phyloP scores from a whole-genome alignment of 2,113 vertebrate species.

The Euleptes europaea region DNA sequence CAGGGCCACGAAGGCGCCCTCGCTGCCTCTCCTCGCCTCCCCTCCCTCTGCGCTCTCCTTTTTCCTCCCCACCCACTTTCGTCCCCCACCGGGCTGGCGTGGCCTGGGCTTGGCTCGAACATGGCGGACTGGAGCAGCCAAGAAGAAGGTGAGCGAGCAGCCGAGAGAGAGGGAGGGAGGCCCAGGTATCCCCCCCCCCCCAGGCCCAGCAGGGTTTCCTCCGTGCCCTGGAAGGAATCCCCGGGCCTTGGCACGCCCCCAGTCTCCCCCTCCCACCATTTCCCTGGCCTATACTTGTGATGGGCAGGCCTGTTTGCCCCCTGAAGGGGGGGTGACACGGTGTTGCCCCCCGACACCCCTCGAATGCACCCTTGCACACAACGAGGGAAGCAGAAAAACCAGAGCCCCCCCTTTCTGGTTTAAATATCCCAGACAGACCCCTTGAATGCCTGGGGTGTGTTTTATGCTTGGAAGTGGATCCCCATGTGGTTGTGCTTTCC shows the following conservation, averaged over 20 bases:
- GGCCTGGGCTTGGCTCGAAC: constrained; percentile 71
- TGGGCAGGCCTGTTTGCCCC: not conserved
- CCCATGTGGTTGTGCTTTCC: too few relatives aligned
- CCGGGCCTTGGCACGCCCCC: not conserved
- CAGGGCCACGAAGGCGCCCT: constrained; percentile 68
- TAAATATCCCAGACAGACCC: not conserved
- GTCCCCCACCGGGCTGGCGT: constrained; percentile 69
- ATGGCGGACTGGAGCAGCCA: constrained; percentile 96
- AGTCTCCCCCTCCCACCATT: not conserved
- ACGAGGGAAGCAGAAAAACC: too few relatives aligned
- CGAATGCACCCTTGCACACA: too few relatives aligned
- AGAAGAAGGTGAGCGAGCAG: constrained; percentile 87
- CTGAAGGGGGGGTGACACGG: too few relatives aligned
- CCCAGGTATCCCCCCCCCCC: not conserved
- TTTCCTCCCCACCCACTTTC: not conserved
- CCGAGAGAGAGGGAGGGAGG: not conserved
- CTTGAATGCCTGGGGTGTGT: too few relatives aligned
- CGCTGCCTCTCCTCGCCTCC: constrained; percentile 13
- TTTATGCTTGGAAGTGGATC: not conserved
- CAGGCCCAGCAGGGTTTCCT: not conserved
- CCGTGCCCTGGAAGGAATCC: not conserved
- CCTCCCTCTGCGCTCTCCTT: not conserved
- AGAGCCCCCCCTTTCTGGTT: not conserved
- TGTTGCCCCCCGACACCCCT: not conserved
- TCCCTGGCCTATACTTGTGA: too few relatives aligned